Conservation (phyloP, 2,113 vertebrate species). For the Trachemys scripta region DNA sequence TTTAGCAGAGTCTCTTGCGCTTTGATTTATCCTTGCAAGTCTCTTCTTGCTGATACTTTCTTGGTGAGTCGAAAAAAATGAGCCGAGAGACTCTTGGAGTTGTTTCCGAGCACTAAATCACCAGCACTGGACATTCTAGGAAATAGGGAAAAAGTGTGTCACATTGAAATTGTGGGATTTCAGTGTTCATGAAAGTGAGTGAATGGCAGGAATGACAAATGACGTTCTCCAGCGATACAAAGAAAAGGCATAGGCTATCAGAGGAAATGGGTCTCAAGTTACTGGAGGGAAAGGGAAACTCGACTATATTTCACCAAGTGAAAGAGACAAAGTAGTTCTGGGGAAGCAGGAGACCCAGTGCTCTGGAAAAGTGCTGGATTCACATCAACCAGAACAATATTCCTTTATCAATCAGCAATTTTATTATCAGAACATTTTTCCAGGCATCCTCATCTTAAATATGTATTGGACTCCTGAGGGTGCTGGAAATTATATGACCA, state of each 20-base stretch:
- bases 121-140: neutral
- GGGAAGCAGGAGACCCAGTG: neutral
- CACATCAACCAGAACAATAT: neutral
- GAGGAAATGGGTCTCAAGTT: neutral
- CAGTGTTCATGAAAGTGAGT: constrained; percentile 44
- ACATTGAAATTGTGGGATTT: constrained; percentile 34
- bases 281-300: constrained; percentile 2
- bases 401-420: constrained; percentile 29
- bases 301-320: neutral
- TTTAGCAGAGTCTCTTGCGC: constrained; percentile 62
- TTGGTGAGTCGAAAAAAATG: neutral
- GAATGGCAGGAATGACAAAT: constrained; percentile 28
- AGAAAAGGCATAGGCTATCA: constrained; percentile 20
- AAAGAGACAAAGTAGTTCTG: neutral
- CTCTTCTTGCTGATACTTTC: constrained; percentile 39
- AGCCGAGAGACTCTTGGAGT: neutral
- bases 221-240: constrained; percentile 38
- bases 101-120: constrained; percentile 49
- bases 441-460: constrained; percentile 28
- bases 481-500: constrained; percentile 15
- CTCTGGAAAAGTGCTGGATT: constrained; percentile 17
- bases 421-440: constrained; percentile 28
- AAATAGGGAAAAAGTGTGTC: constrained; percentile 16
- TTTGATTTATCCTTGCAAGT: constrained; percentile 71
- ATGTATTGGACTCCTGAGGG: neutral